A percentile compares a stretch with the other conserved stretches of the same genome.
These are phyloP conservation scores for Protosalanx chinensis DNA, from an alignment of 2,797 vertebrate species.

Conservation along the genomic window DNA sequence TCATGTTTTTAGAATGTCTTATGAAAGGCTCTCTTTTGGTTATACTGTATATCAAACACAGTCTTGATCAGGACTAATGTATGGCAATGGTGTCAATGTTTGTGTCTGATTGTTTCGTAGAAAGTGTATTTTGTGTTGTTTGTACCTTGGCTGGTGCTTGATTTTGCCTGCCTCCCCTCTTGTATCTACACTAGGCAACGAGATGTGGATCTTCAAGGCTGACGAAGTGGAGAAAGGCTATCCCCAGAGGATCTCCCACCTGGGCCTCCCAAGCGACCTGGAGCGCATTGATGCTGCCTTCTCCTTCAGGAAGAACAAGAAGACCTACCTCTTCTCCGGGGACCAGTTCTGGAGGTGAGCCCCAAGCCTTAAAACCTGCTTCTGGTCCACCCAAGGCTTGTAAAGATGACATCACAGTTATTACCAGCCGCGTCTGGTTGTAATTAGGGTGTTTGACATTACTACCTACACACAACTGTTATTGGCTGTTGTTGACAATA, in stretches of 20 bases:
- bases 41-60: too few species aligned
- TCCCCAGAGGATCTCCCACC: constrained; percentile 84
- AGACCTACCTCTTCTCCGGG: constrained; percentile 91
- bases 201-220: constrained; percentile 91
- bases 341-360: constrained; percentile 96
- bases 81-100: too few species aligned
- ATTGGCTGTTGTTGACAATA: constrained; percentile 16
- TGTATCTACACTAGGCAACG: constrained; percentile 75
- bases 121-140: neutral
- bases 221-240: constrained; percentile 87
- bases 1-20: neutral
- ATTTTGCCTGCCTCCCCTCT: neutral
- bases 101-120: too few species aligned
- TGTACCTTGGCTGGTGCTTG: neutral
- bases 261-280: constrained; percentile 85
- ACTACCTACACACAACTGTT: constrained; percentile 32
- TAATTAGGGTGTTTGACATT: constrained; percentile 27
- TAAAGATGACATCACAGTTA: constrained; percentile 23
- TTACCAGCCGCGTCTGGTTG: constrained; percentile 30
- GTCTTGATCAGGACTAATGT: too few species aligned
- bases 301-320: constrained; percentile 92
- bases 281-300: constrained; percentile 86
- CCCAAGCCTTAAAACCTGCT: neutral
- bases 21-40: neutral
- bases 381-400: constrained; percentile 4